phyloP scores from a whole-genome alignment of 2,888 invertebrate genomes.

The Mechanitis messenoides region DNA sequence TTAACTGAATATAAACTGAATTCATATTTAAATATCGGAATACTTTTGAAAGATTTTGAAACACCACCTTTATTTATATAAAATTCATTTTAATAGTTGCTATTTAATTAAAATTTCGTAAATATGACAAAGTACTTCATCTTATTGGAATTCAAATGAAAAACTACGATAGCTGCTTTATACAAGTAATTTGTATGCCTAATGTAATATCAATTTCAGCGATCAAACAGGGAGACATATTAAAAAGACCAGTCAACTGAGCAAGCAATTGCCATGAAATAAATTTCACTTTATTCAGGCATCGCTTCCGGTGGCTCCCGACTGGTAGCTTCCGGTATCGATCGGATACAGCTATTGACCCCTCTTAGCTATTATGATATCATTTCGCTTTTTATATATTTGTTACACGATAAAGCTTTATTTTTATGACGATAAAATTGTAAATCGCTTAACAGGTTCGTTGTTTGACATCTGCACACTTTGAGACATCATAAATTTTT shows the following conservation, averaged over 20 bases:
- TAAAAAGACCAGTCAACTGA: constrained; percentile 22
- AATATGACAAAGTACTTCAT: no score
- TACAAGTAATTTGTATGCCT: not conserved
- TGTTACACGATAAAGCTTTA: constrained; percentile 14
- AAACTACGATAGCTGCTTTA: not conserved
- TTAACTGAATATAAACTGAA: no score
- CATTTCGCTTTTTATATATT: constrained; percentile 37
- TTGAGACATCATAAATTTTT: constrained; percentile 20
- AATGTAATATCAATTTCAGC: not conserved
- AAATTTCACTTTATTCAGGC: constrained; percentile 36
- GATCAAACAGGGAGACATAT: constrained; percentile 1
- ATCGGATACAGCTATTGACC: constrained; percentile 62
- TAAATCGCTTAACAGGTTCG: constrained; percentile 28
- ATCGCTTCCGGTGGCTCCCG: constrained; percentile 34
- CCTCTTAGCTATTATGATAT: constrained; percentile 47
- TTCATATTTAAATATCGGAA: no score
- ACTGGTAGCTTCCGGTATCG: constrained; percentile 54
- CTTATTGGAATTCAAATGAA: no score
- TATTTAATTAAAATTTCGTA: no score
- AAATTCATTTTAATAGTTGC: no score
- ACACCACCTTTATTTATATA: no score
- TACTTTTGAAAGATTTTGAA: no score
- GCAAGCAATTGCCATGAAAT: constrained; percentile 29
- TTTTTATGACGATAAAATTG: constrained; percentile 27
- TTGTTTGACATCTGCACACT: constrained; percentile 21